Percentiles rank a stretch among this genome's conserved stretches.
phyloP scores from a whole-genome alignment of 2,888 invertebrate species.

The Conomelus anceps region DNA sequence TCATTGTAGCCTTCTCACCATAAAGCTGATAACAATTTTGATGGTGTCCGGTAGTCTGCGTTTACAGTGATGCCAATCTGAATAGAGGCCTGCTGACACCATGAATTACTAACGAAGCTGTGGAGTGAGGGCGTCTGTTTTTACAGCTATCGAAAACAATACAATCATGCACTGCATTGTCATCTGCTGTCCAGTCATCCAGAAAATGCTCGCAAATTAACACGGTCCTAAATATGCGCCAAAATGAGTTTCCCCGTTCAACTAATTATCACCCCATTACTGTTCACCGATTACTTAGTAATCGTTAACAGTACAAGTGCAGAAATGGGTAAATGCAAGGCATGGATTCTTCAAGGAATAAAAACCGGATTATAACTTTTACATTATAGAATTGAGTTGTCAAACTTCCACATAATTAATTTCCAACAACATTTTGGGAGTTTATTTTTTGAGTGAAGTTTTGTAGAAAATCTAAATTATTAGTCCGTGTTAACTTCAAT shows the following conservation, averaged over 20 bases:
- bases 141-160: neutral
- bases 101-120: neutral
- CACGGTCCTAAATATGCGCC: neutral
- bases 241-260: neutral
- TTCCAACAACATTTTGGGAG: too few relatives aligned
- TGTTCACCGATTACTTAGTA: too few relatives aligned
- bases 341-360: too few relatives aligned
- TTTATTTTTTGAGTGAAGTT: too few relatives aligned
- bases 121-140: neutral
- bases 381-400: too few relatives aligned
- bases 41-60: neutral
- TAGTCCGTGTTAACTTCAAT: too few relatives aligned
- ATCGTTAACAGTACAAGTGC: too few relatives aligned
- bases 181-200: neutral
- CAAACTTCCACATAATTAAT: too few relatives aligned
- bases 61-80: neutral
- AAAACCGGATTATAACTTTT: too few relatives aligned
- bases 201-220: neutral
- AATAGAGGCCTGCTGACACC: neutral
- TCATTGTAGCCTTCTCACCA: neutral
- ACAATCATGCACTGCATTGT: neutral
- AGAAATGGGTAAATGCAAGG: too few relatives aligned
- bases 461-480: too few relatives aligned
- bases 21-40: neutral
- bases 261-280: neutral